These are phyloP conservation scores for Engystomops pustulosus DNA, from an alignment of 2,113 vertebrate species.

Conservation along the genomic window DNA sequence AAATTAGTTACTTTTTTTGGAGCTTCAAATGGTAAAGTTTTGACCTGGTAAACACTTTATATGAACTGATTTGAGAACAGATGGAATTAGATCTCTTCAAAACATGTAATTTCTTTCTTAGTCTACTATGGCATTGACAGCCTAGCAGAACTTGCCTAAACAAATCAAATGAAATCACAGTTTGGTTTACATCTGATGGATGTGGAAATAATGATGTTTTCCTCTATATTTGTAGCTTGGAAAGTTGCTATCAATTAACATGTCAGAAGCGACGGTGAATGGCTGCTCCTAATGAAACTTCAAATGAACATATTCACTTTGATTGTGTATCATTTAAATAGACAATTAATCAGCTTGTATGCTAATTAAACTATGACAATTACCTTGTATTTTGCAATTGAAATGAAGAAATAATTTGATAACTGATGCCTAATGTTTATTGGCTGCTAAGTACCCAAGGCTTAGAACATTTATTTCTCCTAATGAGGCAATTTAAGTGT, in stretches of 20 bases:
- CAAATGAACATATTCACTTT: slow-evolving; percentile 65
- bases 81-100: neutral
- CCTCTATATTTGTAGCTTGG: slow-evolving; percentile 32
- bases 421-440: slow-evolving; percentile 61
- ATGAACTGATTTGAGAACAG: neutral
- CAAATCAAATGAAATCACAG: slow-evolving; percentile 42
- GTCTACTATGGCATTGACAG: neutral
- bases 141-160: slow-evolving; percentile 1
- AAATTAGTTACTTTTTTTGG: no score
- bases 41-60: neutral
- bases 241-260: slow-evolving; percentile 58
- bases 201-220: slow-evolving; percentile 50
- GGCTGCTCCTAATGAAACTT: slow-evolving; percentile 63
- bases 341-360: slow-evolving; percentile 64
- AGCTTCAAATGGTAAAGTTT: neutral
- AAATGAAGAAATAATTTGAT: slow-evolving; percentile 71
- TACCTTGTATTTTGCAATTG: slow-evolving; percentile 65
- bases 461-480: slow-evolving; percentile 71
- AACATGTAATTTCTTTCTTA: slow-evolving; percentile 10
- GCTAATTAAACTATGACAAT: slow-evolving; percentile 68
- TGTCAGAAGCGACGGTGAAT: slow-evolving; percentile 58
- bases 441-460: slow-evolving; percentile 65
- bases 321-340: slow-evolving; percentile 63
- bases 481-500: slow-evolving; percentile 68
- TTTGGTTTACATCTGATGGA: slow-evolving; percentile 49